A percentile compares a stretch with the other conserved stretches of the same genome.
phyloP scores from a whole-genome alignment of 2,113 vertebrate species.

The Ellobius talpinus region DNA sequence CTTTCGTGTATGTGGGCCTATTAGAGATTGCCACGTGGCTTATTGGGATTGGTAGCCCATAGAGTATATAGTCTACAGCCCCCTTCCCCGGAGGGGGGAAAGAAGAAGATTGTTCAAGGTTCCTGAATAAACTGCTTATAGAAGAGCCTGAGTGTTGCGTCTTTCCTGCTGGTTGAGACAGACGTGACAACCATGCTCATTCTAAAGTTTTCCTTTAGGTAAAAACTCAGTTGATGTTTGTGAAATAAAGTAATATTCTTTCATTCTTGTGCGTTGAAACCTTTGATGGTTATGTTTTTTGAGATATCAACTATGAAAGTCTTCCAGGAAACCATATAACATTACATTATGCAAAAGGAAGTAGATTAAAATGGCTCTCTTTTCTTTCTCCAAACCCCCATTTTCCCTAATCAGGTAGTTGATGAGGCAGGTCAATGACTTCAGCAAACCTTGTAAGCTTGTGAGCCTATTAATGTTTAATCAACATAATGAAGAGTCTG shows the following conservation, averaged over 20 bases:
- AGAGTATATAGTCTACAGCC: too few relatives aligned
- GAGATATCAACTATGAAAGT: not conserved
- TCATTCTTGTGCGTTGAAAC: not conserved
- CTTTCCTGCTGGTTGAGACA: too few relatives aligned
- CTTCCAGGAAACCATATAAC: not conserved
- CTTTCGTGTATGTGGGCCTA: too few relatives aligned
- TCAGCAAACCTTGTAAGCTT: not conserved
- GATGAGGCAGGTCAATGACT: not conserved
- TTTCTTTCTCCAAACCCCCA: not conserved
- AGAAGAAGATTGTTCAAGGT: too few relatives aligned
- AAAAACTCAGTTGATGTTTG: not conserved
- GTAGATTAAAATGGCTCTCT: not conserved
- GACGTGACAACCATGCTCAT: too few relatives aligned
- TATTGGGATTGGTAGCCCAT: too few relatives aligned
- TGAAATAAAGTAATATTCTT: not conserved
- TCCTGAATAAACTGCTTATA: too few relatives aligned
- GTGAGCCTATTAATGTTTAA: not conserved
- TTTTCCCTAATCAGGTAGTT: not conserved
- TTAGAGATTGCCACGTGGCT: too few relatives aligned
- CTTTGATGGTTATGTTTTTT: not conserved
- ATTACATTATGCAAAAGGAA: not conserved
- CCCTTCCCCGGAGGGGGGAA: too few relatives aligned
- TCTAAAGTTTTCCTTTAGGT: not conserved
- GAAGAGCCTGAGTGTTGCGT: too few relatives aligned
- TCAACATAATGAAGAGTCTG: not conserved